phyloP scores from a whole-genome alignment of 1,140 invertebrate species.

The Doryteuthis pealeii region DNA sequence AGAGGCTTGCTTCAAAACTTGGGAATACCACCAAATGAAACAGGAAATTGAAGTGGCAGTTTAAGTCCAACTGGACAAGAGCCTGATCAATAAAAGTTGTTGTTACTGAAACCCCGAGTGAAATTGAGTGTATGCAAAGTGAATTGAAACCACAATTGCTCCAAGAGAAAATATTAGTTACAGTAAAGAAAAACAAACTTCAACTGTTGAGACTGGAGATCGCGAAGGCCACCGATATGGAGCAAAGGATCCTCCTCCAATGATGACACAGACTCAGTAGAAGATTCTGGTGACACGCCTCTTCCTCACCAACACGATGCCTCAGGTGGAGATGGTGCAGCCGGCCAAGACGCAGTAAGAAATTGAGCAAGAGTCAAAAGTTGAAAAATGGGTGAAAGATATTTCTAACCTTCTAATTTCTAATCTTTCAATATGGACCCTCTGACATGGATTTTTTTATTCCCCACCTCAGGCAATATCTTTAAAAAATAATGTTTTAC shows the following conservation, averaged over 20 bases:
- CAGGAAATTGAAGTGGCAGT: neutral
- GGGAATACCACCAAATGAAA: too few relatives aligned
- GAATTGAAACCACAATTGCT: constrained; percentile 90
- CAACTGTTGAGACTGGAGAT: constrained; percentile 73
- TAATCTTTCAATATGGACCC: too few relatives aligned
- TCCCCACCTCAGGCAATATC: too few relatives aligned
- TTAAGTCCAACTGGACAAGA: neutral
- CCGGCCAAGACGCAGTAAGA: constrained; percentile 76
- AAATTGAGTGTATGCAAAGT: constrained; percentile 74
- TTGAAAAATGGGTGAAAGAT: constrained; percentile 22
- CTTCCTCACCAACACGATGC: constrained; percentile 71
- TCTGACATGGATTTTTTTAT: too few relatives aligned
- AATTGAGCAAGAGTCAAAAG: constrained; percentile 28
- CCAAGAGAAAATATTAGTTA: constrained; percentile 91
- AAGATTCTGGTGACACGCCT: constrained; percentile 60
- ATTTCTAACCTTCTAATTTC: too few relatives aligned
- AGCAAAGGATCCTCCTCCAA: too few relatives aligned
- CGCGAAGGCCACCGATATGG: constrained; percentile 94
- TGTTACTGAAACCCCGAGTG: constrained; percentile 28
- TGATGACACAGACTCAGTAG: constrained; percentile 83
- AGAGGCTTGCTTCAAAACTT: too few relatives aligned
- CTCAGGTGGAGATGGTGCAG: constrained; percentile 91
- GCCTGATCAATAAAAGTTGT: neutral
- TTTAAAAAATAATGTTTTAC: too few relatives aligned
- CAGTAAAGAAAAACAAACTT: constrained; percentile 93